phyloP scores from a whole-genome alignment of 1,140 invertebrate genomes.

The Listronotus oregonensis region DNA sequence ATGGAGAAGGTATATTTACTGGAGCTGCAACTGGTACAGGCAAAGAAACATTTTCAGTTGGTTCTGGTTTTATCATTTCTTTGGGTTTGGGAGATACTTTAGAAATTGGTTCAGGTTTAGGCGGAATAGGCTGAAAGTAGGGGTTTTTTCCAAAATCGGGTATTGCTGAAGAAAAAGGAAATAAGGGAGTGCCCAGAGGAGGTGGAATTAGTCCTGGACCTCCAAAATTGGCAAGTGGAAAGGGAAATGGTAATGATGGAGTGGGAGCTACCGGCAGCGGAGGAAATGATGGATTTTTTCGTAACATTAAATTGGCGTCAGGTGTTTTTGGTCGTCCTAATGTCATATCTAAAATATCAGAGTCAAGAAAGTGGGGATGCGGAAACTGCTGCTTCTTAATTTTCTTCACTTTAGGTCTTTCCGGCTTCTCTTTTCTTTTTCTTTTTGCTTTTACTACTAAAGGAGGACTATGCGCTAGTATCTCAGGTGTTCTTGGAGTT shows the following conservation, averaged over 20 bases:
- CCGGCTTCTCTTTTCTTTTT: slow-evolving; percentile 65
- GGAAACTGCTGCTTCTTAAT: slow-evolving; percentile 34
- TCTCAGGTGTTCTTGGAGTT: slow-evolving; percentile 64
- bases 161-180: slow-evolving; percentile 56
- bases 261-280: slow-evolving; percentile 56
- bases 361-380: slow-evolving; percentile 32
- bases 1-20: neutral
- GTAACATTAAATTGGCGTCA: slow-evolving; percentile 56
- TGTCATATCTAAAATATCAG: slow-evolving; percentile 42
- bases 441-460: slow-evolving; percentile 66
- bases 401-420: slow-evolving; percentile 44
- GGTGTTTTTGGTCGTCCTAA: slow-evolving; percentile 68
- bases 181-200: slow-evolving; percentile 62
- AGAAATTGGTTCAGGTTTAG: slow-evolving; percentile 54
- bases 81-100: slow-evolving; percentile 43
- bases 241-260: slow-evolving; percentile 59
- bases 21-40: slow-evolving; percentile 20
- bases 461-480: slow-evolving; percentile 56
- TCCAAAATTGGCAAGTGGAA: slow-evolving; percentile 56
- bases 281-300: slow-evolving; percentile 40
- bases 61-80: slow-evolving; percentile 29
- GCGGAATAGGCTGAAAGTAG: slow-evolving; percentile 56
- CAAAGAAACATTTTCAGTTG: slow-evolving; percentile 40
- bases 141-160: slow-evolving; percentile 61
- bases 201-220: slow-evolving; percentile 66